Base-by-base conservation (phyloP, 2,888 invertebrate genomes). In the Argyresthia goedartella region DNA sequence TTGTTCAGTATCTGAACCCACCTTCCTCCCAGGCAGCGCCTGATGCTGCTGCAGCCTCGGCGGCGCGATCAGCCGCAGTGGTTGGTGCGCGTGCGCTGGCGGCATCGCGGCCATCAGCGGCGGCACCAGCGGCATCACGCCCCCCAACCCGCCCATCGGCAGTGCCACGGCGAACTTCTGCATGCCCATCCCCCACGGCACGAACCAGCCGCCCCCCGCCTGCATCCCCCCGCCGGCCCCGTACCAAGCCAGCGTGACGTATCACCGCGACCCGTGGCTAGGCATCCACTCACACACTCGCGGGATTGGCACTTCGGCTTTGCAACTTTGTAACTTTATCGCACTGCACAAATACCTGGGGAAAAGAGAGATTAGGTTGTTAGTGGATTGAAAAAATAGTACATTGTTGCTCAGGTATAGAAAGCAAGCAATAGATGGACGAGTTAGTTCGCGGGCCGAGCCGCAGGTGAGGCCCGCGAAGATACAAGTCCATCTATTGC, bases 141-240 rank as follows among this genome's bases (percentile, higher is more conserved):
- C 49, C n/a, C 25, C 25, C 39, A 39, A 11, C 16, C 84, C 85
- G 25, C 85, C 85, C 84, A 86, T 84, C 39, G 85, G 85, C 64
- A 86, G 68, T 25, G 85, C 85, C 57, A 86, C 85, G 53, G 85
- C 85, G 61, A 85, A 86, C 69, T 86, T 85, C 60, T 85, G 84
- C 73, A 86, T 59, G 59, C 85, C 84, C 54, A 54, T 50, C 36
- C 52, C 52, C 84, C 82, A 82, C 68, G 82, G 84, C 57, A 84
- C 78, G 63, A 84, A 71, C 70, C 84, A 84, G 69, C 85, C 84
- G 49, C 81, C 84, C 57, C 81, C 82, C 62, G 80, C 81, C 78
- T 81, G 81, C 80, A 81, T 82, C 65, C 77, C 81, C 64, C 75
- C 76, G 48, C 73, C 71, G 62, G 69, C 67, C 65, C 85, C 81